A percentile compares a stretch with the other conserved stretches of the same genome.
Evolutionary conservation across 2,888 invertebrate genomes (phyloP).

Genomic region (Tineola bisselliella): DNA sequence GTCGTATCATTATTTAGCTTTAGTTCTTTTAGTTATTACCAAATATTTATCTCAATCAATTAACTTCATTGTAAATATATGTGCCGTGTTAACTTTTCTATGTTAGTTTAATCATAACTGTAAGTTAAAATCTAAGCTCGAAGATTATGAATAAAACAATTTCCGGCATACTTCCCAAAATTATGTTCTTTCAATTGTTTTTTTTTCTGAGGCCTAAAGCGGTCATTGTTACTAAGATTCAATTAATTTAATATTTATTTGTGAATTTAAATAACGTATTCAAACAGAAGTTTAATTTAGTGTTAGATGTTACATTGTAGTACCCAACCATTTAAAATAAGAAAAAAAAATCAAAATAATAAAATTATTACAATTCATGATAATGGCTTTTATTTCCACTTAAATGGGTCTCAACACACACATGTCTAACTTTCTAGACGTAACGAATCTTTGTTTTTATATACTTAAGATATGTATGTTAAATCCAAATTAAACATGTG

Average conservation of each 20-base stretch:
- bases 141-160: background rate
- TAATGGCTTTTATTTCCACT: background rate
- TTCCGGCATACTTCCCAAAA: background rate
- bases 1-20: background rate
- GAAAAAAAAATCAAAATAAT: background rate
- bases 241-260: background rate
- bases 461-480: too few species aligned
- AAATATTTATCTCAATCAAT: constrained; percentile 46
- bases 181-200: background rate
- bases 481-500: too few species aligned
- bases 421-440: too few species aligned
- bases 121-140: background rate
- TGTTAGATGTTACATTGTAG: constrained; percentile 6
- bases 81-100: constrained; percentile 2
- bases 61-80: constrained; percentile 49
- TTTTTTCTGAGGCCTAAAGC: background rate
- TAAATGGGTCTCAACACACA: background rate
- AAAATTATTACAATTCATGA: constrained; percentile 4
- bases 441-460: too few species aligned
- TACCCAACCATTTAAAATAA: background rate
- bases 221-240: background rate
- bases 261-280: background rate
- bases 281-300: background rate
- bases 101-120: background rate
- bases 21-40: constrained; percentile 38